These are phyloP conservation scores for Ctenomys sociabilis DNA, from an alignment of 2,113 vertebrate species.

Conservation along the genomic window DNA sequence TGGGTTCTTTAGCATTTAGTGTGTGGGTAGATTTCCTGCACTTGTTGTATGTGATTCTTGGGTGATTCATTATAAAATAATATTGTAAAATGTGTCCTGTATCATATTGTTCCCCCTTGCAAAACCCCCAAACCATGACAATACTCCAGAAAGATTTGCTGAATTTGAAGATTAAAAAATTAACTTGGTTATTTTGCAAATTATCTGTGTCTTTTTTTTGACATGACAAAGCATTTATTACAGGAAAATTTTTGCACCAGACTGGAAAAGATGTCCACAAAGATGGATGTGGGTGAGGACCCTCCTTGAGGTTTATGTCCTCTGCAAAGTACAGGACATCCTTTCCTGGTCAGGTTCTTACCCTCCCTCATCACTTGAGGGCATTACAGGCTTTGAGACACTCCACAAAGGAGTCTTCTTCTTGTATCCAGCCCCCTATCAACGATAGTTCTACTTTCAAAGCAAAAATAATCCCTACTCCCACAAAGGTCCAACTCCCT, in stretches of 20 bases:
- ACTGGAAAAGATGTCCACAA: not conserved
- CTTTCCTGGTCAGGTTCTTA: too few relatives aligned
- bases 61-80: too few relatives aligned
- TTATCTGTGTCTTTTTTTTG: not conserved
- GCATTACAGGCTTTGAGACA: not conserved
- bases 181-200: not conserved
- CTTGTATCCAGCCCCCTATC: not conserved
- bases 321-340: too few relatives aligned
- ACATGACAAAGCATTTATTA: slow-evolving; percentile 84
- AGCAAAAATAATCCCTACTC: slow-evolving; percentile 50
- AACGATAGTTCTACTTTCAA: not conserved
- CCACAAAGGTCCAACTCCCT: slow-evolving; percentile 54
- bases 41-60: too few relatives aligned
- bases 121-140: too few relatives aligned
- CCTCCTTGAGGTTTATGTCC: not conserved
- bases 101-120: too few relatives aligned
- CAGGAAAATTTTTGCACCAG: slow-evolving; percentile 40
- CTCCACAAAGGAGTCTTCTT: not conserved
- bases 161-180: not conserved
- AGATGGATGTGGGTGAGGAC: not conserved
- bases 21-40: too few relatives aligned
- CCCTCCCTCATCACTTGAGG: not conserved
- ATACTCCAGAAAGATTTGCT: not conserved
- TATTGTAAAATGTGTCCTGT: too few relatives aligned
- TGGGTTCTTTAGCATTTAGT: too few relatives aligned